Base-by-base conservation (phyloP, 2,797 vertebrate genomes). In the Craterocephalus amniculus region DNA sequence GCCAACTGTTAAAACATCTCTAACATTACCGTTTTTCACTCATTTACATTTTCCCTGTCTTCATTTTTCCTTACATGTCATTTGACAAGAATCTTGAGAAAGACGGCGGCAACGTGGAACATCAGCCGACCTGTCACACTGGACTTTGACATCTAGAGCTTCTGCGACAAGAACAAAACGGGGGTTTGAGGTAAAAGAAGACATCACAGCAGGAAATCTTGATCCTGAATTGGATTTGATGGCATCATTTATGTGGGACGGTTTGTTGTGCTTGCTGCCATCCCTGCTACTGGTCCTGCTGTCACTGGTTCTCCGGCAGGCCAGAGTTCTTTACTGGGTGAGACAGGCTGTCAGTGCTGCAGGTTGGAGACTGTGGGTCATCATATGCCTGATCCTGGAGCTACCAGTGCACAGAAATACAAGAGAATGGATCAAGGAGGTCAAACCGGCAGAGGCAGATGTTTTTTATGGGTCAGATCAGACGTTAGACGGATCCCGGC, bases 181-280 rank as follows among this genome's bases (percentile, higher is more conserved):
- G 14, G 2, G 18, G 18, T 68, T 55, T 51, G 48, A 40, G 20
- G 26, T 74, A 7, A 40, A n/a, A 70, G 74, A 68, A 29, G 61
- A 64, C 49, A 52, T 70, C 60, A 26, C 18, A 57, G 58, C 12
- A 9, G 48, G 43, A 43, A 24, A 1, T 55, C 11, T 12, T 14
- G 9, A 9, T 45, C 16, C 0, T 2, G 12, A n/a, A n/a, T n/a
- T n/a, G n/a, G n/a, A n/a, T n/a, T n/a, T n/a, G n/a, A n/a, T 88
- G 88, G 65, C 57, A 2, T 62, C 60, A 18, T 32, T 43, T 24
- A 26, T 81, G 18, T 79, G 76, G 82, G 80, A 88, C 1, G 68
- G 60, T 63, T 63, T 91, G 13, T 16, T 90, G 27, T 86, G 78
- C 64, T 66, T 92, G 34, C 31, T 91, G 2, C 93, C 88, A 4